Evolutionary conservation across 2,113 vertebrate genomes (phyloP), one percentile per base, ranked within the genome.

Genomic region (Gnathonemus longibarbis): DNA sequence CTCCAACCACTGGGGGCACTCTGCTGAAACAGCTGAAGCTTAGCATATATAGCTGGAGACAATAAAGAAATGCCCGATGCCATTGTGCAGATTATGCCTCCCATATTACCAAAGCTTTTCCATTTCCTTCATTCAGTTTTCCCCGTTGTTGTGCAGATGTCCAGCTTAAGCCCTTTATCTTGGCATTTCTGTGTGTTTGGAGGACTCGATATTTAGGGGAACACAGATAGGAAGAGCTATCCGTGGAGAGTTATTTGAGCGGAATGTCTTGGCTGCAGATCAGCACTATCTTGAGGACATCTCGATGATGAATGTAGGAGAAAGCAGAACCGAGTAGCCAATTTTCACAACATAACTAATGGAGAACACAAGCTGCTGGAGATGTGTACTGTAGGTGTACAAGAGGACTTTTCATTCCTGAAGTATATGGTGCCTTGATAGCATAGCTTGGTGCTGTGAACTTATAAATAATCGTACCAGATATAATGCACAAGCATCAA

Each of bases 331-430:
- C 4, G 87, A 56, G 53, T 45, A 88, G 53, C 87, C 87, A 88
- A 88, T 88, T 88, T 88, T 88, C 87, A 58, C 87, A 66, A 58
- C 87, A 88, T 88, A 88, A 88, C 56, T 88, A 88, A 88, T 88
- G 87, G 87, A 62, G 87, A 53, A 58, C 87, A 88, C 87, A 66
- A 11, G 87, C 19, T 39, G 35, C 87, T 13, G 52, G 52, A 35
- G 56, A 31, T 45, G 39, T 66, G 52, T 45, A 83, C 17, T 83
- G 77, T 88, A 88, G 52, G 86, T 88, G 52, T 19, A 87, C 27
- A 87, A 24, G 52, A 42, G 24, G 58, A 35, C 53, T 58, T 66
- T 88, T 88, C 35, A 66, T 88, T 88, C 31, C 46, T 45, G 53
- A 62, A 46, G 49, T 39, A 88, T 62, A 35, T 62, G 53, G 56